A percentile compares a stretch with the other conserved stretches of the same genome.
Evolutionary conservation across 2,888 invertebrate genomes (phyloP).

Genomic region (Drosophila setosimentum): DNA sequence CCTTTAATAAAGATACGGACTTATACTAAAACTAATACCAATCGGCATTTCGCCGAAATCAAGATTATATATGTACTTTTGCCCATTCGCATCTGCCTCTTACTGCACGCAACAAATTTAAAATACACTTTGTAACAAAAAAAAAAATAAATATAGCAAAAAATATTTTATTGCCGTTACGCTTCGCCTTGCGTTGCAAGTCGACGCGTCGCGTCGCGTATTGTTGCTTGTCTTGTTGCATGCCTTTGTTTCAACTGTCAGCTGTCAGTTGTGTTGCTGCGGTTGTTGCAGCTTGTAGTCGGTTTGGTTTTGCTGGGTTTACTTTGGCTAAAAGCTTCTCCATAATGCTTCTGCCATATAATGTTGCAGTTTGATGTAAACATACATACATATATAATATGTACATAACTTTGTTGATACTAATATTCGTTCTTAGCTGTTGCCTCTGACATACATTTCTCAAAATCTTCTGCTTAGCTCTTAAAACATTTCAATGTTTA

Average conservation of each 20-base stretch:
- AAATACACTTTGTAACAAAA: slow-evolving; percentile 5
- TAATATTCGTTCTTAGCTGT: slow-evolving; percentile 41
- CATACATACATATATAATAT: background rate
- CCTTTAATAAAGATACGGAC: no score
- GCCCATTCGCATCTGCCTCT: no score
- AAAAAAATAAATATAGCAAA: slow-evolving; percentile 30
- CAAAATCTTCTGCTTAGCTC: slow-evolving; percentile 22
- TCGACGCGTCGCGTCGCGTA: slow-evolving; percentile 29
- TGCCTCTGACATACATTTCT: slow-evolving; percentile 29
- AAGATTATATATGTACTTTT: no score
- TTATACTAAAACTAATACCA: no score
- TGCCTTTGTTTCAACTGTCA: slow-evolving; percentile 59
- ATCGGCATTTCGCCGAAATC: no score
- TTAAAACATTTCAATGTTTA: slow-evolving; percentile 29
- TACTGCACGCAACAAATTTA: background rate
- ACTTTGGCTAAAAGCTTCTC: slow-evolving; percentile 49
- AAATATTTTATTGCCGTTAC: slow-evolving; percentile 58
- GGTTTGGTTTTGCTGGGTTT: slow-evolving; percentile 7
- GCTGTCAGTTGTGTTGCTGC: slow-evolving; percentile 52
- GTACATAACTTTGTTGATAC: slow-evolving; percentile 22
- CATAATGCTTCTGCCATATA: slow-evolving; percentile 4
- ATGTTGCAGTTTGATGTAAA: slow-evolving; percentile 9
- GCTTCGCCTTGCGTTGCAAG: slow-evolving; percentile 5
- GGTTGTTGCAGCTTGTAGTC: slow-evolving; percentile 22
- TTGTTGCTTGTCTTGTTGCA: slow-evolving; percentile 52